Evolutionary conservation across 2,888 invertebrate genomes (phyloP).

Genomic region (Beris chalybata): DNA sequence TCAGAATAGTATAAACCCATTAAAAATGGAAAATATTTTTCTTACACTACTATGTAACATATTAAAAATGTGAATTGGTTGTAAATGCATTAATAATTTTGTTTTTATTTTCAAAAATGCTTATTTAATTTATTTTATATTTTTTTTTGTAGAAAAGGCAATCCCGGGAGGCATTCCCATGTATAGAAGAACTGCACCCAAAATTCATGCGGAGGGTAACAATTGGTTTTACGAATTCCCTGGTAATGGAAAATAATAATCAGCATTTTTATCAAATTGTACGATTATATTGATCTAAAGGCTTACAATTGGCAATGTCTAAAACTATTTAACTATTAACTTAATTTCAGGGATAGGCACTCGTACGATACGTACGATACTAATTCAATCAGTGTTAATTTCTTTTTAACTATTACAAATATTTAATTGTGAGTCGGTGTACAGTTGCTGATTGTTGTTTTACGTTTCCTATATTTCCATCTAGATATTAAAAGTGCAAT

Average conservation of each 20-base stretch:
- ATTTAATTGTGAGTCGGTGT: no score
- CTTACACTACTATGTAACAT: not conserved
- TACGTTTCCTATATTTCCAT: no score
- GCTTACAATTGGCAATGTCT: no score
- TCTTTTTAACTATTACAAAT: no score
- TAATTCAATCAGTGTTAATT: no score
- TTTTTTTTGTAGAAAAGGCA: conserved; percentile 52
- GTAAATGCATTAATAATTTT: conserved; percentile 25
- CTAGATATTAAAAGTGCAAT: no score
- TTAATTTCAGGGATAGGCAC: not conserved
- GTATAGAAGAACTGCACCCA: conserved; percentile 39
- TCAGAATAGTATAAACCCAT: conserved; percentile 59
- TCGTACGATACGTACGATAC: conserved; percentile 4
- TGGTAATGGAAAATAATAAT: conserved; percentile 6
- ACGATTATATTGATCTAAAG: no score
- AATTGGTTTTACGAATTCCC: conserved; percentile 22
- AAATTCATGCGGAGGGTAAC: conserved; percentile 33
- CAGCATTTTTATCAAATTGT: not conserved
- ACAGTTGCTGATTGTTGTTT: no score
- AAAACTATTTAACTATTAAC: not conserved
- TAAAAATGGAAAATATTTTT: conserved; percentile 79
- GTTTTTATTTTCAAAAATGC: conserved; percentile 36
- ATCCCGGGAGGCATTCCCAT: conserved; percentile 52
- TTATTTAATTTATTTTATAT: conserved; percentile 44
- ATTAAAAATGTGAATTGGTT: not conserved